phyloP scores from a whole-genome alignment of 2,888 invertebrate genomes.

The Formica aserva region DNA sequence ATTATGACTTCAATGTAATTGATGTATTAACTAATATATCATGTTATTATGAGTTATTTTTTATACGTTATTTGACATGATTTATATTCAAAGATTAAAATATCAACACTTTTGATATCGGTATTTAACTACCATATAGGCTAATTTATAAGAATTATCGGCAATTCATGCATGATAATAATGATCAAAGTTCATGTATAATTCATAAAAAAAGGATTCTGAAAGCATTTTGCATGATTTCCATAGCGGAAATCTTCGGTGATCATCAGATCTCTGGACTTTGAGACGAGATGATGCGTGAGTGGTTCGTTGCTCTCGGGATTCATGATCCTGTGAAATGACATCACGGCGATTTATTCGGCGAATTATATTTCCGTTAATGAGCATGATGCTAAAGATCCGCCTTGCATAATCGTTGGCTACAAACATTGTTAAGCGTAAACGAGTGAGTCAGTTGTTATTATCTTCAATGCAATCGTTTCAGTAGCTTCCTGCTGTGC shows the following conservation, averaged over 20 bases:
- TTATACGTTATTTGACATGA: neutral
- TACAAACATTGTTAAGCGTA: slow-evolving; percentile 16
- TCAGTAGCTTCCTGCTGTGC: slow-evolving; percentile 30
- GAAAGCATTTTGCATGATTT: neutral
- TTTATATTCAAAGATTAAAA: slow-evolving; percentile 8
- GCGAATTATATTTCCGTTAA: slow-evolving; percentile 34
- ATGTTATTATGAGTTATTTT: slow-evolving; percentile 7
- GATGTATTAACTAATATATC: neutral
- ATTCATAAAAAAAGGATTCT: neutral
- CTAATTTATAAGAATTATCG: neutral
- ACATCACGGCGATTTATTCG: slow-evolving; percentile 39
- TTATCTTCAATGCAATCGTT: slow-evolving; percentile 19
- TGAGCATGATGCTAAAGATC: slow-evolving; percentile 44
- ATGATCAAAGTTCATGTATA: neutral
- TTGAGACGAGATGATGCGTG: neutral
- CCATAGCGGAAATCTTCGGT: neutral
- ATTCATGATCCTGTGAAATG: slow-evolving; percentile 5
- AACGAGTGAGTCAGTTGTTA: slow-evolving; percentile 44
- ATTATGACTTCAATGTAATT: slow-evolving; percentile 4
- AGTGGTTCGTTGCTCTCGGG: slow-evolving; percentile 40
- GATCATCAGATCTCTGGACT: slow-evolving; percentile 9
- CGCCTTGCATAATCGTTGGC: slow-evolving; percentile 24
- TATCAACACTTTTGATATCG: neutral
- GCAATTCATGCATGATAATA: neutral
- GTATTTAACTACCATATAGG: neutral